These are phyloP conservation scores for Eulemur mongoz DNA, from an alignment of 2,797 vertebrate species.

Conservation along the genomic window DNA sequence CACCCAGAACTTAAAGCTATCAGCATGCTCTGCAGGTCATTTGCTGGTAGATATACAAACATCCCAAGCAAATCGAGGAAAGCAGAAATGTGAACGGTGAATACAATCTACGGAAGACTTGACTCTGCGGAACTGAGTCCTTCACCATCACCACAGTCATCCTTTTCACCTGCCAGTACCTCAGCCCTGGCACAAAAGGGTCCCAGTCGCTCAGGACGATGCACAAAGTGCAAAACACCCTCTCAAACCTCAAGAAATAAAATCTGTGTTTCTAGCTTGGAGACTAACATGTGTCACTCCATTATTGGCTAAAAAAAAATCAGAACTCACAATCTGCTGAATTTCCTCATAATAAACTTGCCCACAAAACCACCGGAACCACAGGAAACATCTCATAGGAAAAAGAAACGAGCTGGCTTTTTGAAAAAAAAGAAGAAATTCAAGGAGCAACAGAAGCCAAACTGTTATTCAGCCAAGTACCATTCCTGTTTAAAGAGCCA, in stretches of 20 bases:
- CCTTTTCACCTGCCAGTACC: not conserved
- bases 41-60: not conserved
- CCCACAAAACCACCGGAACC: slow-evolving; percentile 45
- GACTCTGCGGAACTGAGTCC: not conserved
- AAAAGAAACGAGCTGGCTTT: slow-evolving; percentile 21
- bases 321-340: not conserved
- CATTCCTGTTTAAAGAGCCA: slow-evolving; percentile 51
- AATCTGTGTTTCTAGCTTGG: not conserved
- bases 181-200: not conserved
- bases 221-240: not conserved
- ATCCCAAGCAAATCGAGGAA: not conserved
- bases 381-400: slow-evolving; percentile 46
- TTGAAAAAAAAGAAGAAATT: slow-evolving; percentile 49
- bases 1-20: not conserved
- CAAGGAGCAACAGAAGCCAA: slow-evolving; percentile 34
- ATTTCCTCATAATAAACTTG: slow-evolving; percentile 54
- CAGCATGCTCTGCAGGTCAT: not conserved
- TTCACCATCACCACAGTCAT: not conserved
- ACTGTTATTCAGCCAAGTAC: slow-evolving; percentile 13
- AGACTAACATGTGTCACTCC: not conserved
- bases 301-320: not conserved
- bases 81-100: not conserved
- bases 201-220: not conserved
- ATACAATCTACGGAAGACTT: not conserved
- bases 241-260: not conserved